These are phyloP conservation scores for Hippocampus abdominalis DNA, from an alignment of 2,113 vertebrate genomes.

Conservation along the genomic window DNA sequence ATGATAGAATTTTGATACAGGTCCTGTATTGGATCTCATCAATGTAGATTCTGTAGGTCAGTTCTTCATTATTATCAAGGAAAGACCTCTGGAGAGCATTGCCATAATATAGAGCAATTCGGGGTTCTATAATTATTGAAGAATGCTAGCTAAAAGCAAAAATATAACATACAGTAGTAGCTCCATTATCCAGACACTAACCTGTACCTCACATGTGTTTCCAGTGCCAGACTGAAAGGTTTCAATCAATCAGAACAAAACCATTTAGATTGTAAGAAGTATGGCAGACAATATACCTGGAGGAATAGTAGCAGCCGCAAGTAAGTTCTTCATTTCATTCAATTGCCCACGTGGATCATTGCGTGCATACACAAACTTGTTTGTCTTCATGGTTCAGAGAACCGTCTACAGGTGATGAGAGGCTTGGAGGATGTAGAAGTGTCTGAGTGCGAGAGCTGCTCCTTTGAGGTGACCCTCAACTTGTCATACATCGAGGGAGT, in stretches of 20 bases:
- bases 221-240: conserved; percentile 13
- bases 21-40: background rate
- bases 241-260: background rate
- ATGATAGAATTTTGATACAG: background rate
- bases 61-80: background rate
- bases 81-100: background rate
- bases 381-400: conserved; percentile 70
- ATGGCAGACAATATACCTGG: conserved; percentile 61
- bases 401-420: conserved; percentile 81
- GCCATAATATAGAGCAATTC: background rate
- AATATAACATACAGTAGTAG: background rate
- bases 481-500: conserved; percentile 79
- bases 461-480: conserved; percentile 83
- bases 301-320: conserved; percentile 64
- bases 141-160: background rate
- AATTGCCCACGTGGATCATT: background rate
- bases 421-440: conserved; percentile 76
- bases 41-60: background rate
- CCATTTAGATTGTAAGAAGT: background rate
- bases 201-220: conserved; percentile 18
- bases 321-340: conserved; percentile 34
- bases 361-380: background rate
- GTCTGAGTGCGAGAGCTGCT: conserved; percentile 76
- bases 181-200: background rate
- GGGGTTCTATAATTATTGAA: background rate